phyloP scores from a whole-genome alignment of 2,797 vertebrate species.

The Megalops cyprinoides region DNA sequence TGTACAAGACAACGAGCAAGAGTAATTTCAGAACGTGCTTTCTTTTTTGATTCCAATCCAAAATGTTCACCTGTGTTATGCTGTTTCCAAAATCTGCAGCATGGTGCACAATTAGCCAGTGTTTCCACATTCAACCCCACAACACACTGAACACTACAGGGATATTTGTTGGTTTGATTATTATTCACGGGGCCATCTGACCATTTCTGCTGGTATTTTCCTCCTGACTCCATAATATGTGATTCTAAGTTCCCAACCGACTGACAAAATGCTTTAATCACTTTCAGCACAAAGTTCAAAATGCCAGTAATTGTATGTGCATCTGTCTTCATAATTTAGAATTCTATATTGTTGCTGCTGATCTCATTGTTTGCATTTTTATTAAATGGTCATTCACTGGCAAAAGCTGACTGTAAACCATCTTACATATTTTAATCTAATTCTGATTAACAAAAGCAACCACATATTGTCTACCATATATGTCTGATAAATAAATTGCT shows the following conservation, averaged over 20 bases:
- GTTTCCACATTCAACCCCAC: not conserved
- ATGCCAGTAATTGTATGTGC: too few relatives aligned
- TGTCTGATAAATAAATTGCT: conserved; percentile 9
- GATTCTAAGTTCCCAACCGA: too few relatives aligned
- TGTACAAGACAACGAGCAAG: not conserved
- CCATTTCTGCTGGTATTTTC: not conserved
- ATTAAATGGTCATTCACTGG: not conserved
- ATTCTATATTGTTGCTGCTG: not conserved
- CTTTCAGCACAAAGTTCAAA: conserved; percentile 3
- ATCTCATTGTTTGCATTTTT: too few relatives aligned
- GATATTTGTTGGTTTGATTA: not conserved
- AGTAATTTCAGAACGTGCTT: conserved; percentile 11
- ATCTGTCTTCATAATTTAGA: too few relatives aligned
- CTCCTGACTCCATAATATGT: not conserved
- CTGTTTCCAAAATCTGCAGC: not conserved
- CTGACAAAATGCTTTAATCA: not conserved
- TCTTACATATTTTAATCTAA: not conserved
- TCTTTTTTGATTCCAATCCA: conserved; percentile 4
- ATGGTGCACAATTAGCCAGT: not conserved
- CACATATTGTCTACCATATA: conserved; percentile 3
- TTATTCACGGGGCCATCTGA: not conserved
- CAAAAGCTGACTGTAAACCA: not conserved
- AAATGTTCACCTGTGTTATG: not conserved
- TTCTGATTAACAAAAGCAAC: conserved; percentile 19
- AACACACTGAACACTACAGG: not conserved